Base-by-base conservation (phyloP, 2,888 invertebrate species). In the Oscheius sp. region DNA sequence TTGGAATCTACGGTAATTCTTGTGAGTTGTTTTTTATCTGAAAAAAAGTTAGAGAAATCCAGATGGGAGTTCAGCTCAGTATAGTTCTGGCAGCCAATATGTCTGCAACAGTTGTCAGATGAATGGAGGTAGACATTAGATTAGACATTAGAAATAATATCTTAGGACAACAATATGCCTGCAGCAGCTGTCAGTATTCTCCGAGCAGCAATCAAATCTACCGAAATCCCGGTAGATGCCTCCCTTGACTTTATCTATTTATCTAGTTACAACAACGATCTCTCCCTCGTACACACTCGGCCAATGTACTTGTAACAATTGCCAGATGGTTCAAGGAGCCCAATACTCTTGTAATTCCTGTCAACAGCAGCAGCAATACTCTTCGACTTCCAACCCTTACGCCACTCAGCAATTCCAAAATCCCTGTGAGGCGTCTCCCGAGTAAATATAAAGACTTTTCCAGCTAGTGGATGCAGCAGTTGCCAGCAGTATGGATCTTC, bases 101-200 rank as follows among this genome's bases (percentile, higher is more conserved):
- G 27, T 31, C 17, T 61, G 61, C 31, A 61, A 42, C 8, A 42
- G 42, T 45, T 61, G 61, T 27, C 61, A 61, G 31, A 25, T 1
- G 33, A n/a, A n/a, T n/a, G n/a, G n/a, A n/a, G n/a, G n/a, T n/a
- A n/a, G n/a, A n/a, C n/a, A n/a, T n/a, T n/a, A n/a, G n/a, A n/a
- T n/a, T n/a, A n/a, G n/a, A n/a, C n/a, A n/a, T n/a, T n/a, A n/a
- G n/a, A n/a, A n/a, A n/a, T n/a, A n/a, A n/a, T n/a, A n/a, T n/a
- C n/a, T n/a, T n/a, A n/a, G n/a, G n/a, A n/a, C n/a, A n/a, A n/a
- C n/a, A n/a, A n/a, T n/a, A n/a, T n/a, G n/a, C n/a, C 17, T 55
- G 55, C 55, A 55, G 34, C 55, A 55, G 37, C 20, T 55, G 55
- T 34, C 55, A 55, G 55, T 55, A 55, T 25, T 33, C 55, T 55